These are phyloP conservation scores for Synergus itoensis DNA, from an alignment of 2,888 invertebrate species.

Conservation along the genomic window DNA sequence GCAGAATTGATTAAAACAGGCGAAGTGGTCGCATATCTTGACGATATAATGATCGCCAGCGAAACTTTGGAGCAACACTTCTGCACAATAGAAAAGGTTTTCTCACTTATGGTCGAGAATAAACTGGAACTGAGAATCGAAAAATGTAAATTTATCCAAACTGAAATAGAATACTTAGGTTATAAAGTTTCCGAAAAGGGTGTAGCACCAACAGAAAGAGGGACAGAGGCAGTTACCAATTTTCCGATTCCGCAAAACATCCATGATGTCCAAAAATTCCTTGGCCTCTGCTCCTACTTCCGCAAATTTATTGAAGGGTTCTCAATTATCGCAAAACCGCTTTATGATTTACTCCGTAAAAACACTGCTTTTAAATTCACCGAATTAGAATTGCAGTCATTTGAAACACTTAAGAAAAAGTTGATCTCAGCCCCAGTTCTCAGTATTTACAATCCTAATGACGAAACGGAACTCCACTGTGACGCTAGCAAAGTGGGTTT, in stretches of 20 bases:
- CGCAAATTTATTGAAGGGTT: too few relatives aligned
- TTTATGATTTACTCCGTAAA: too few relatives aligned
- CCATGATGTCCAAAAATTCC: neutral
- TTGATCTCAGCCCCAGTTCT: neutral
- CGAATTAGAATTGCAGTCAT: neutral
- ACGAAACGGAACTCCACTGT: constrained; percentile 40
- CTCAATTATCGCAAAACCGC: too few relatives aligned
- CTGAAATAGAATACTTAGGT: too few relatives aligned
- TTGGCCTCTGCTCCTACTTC: too few relatives aligned
- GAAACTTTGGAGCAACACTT: constrained; percentile 45
- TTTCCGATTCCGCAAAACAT: neutral
- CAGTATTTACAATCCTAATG: constrained; percentile 10
- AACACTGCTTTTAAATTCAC: too few relatives aligned
- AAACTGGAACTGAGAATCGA: too few relatives aligned
- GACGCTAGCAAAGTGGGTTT: constrained; percentile 56
- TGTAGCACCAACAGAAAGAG: too few relatives aligned
- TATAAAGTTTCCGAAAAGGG: too few relatives aligned
- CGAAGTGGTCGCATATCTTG: constrained; percentile 35
- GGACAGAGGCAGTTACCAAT: too few relatives aligned
- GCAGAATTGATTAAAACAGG: constrained; percentile 24
- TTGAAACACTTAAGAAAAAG: neutral
- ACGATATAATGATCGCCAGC: constrained; percentile 48
- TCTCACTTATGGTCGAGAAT: too few relatives aligned
- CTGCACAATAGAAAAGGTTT: neutral
- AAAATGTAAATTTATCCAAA: too few relatives aligned